Conservation (phyloP, 2,888 invertebrate genomes). For the Poecilus cupreus region DNA sequence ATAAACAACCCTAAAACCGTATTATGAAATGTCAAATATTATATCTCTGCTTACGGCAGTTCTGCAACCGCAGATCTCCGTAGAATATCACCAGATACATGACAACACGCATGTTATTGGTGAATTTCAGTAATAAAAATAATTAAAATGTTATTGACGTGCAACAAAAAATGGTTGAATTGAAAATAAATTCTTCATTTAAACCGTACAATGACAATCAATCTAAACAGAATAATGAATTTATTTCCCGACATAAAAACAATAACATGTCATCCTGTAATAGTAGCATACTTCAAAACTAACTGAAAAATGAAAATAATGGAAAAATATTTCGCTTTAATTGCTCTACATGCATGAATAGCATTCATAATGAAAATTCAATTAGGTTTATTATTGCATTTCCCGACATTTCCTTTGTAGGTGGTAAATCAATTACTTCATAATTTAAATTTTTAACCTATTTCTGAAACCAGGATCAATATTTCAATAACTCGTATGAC, state of each 20-base stretch:
- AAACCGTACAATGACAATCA: background rate
- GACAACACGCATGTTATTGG: too few relatives aligned
- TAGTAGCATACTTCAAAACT: background rate
- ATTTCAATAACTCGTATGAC: conserved; percentile 8
- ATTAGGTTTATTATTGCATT: conserved; percentile 12
- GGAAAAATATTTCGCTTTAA: background rate
- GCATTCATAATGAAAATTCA: background rate
- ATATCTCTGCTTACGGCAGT: too few relatives aligned
- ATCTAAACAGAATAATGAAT: background rate
- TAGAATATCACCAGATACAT: too few relatives aligned
- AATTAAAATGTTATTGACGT: background rate
- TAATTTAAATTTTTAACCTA: conserved; percentile 7
- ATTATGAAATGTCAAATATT: too few relatives aligned
- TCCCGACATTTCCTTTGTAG: conserved; percentile 1
- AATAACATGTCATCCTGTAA: conserved; percentile 3
- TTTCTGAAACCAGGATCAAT: background rate
- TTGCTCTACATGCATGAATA: background rate
- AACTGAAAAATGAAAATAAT: background rate
- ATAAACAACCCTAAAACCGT: too few relatives aligned
- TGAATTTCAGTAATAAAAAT: too few relatives aligned
- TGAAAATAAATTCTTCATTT: background rate
- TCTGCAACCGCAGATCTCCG: too few relatives aligned
- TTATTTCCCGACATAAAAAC: background rate
- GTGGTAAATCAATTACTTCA: conserved; percentile 6
- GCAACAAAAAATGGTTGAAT: background rate